Evolutionary conservation across 2,113 vertebrate species (phyloP), one percentile per base, ranked within the genome.

Genomic region (Dasyprocta punctata): DNA sequence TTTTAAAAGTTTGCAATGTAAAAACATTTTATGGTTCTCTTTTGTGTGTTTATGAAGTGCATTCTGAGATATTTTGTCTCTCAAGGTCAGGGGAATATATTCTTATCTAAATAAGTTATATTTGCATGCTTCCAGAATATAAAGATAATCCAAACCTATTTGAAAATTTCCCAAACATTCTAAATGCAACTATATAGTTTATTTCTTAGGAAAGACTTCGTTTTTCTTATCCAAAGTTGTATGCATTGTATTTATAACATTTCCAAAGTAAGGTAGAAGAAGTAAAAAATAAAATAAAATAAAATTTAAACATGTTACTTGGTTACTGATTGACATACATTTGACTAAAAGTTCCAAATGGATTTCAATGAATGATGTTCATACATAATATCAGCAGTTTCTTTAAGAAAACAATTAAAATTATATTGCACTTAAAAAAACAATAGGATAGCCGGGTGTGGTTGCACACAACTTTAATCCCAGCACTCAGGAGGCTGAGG

Each of bases 31-130:
- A n/a, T 71, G 44, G 33, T 82, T 17, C 3, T 49, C 4, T 86
- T 78, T 82, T 73, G 49, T 73, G 22, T 83, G 1, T 87, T 33
- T 60, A 60, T 71, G 19, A 96, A 78, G 12, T 90, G 13, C 90
- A 1, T 52, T 84, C 28, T 77, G n/a, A 81, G 38, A 14, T 71
- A 9, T 67, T 94, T 63, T 60, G 20, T 52, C 16, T 9, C 28
- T 92, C 38, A 56, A 56, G 87, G 2, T 75, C 33, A 90, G 11
- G 9, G n/a, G 49, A 89, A 77, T 63, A 30, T 81, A 69, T 86
- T 86, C 41, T 83, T 41, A 30, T 41, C 52, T 78, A 36, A 60
- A n/a, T 86, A 86, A 30, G 28, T 95, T 95, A 58, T 88, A 95
- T 33, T 85, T 95, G 38, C 12, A 65, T 65, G 14, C 52, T 8